Conservation (phyloP, 2,888 invertebrate species). For the Andricus curvator region DNA sequence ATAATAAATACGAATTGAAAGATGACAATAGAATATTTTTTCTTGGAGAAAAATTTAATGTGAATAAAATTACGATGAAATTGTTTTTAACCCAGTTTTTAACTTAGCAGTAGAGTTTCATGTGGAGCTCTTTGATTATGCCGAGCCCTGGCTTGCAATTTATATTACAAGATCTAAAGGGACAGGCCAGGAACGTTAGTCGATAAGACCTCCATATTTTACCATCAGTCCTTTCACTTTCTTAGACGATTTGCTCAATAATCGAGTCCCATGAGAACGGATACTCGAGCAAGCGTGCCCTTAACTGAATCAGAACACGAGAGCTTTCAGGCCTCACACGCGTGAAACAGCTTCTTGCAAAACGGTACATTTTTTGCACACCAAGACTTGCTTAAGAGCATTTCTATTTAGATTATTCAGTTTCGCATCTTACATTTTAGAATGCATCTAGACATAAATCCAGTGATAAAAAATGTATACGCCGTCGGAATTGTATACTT, state of each 20-base stretch:
- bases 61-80: background rate
- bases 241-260: slow-evolving; percentile 39
- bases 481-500: no score
- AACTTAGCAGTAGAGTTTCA: background rate
- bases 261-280: slow-evolving; percentile 33
- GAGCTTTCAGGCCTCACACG: slow-evolving; percentile 21
- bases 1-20: slow-evolving; percentile 13
- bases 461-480: no score
- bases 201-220: slow-evolving; percentile 32
- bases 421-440: no score
- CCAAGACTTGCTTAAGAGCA: background rate
- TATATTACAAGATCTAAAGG: slow-evolving; percentile 37
- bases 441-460: no score
- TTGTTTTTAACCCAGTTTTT: background rate
- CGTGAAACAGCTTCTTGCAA: slow-evolving; percentile 37
- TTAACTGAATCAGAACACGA: slow-evolving; percentile 30
- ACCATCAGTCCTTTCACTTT: slow-evolving; percentile 40
- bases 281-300: slow-evolving; percentile 28
- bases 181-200: slow-evolving; percentile 19
- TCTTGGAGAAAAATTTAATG: background rate
- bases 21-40: background rate
- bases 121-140: background rate
- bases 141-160: background rate
- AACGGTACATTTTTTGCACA: background rate
- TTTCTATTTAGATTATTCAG: slow-evolving; percentile 5